These are phyloP conservation scores for Chrysodeixis includens DNA, from an alignment of 2,888 invertebrate species.

Conservation along the genomic window DNA sequence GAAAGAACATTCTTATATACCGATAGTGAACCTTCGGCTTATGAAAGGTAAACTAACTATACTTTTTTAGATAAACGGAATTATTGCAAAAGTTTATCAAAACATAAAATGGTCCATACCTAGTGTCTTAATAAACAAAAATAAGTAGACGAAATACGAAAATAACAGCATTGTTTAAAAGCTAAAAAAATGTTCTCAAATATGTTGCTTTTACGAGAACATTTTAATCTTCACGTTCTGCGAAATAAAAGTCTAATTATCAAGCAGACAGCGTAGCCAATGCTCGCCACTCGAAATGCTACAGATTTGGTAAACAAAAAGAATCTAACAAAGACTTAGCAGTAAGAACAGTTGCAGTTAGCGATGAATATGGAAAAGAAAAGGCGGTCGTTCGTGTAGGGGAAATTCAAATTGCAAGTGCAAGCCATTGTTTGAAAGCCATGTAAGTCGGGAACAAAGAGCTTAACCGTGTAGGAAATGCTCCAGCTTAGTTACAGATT, in stretches of 20 bases:
- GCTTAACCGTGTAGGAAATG: constrained; percentile 75
- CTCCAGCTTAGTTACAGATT: constrained; percentile 70
- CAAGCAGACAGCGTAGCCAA: not conserved
- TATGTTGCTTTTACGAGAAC: no score
- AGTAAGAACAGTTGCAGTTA: constrained; percentile 57
- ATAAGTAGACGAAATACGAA: no score
- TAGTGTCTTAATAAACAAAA: no score
- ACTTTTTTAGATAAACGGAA: no score
- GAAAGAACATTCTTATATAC: no score
- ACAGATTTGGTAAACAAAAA: constrained; percentile 18
- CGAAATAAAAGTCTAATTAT: constrained; percentile 3
- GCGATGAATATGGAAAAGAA: constrained; percentile 74
- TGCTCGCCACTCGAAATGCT: not conserved
- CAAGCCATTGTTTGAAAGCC: constrained; percentile 75
- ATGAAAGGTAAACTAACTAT: no score
- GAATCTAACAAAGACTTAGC: constrained; percentile 19
- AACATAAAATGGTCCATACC: no score
- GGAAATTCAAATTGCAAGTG: constrained; percentile 77
- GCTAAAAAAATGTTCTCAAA: not conserved
- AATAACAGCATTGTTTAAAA: no score
- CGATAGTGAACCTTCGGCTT: no score
- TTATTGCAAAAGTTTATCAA: no score
- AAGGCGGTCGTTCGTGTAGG: constrained; percentile 64
- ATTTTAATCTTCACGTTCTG: not conserved
- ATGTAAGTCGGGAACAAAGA: constrained; percentile 69